These are phyloP conservation scores for Sylvilagus bachmani DNA, from an alignment of 2,113 vertebrate genomes.

Conservation along the genomic window DNA sequence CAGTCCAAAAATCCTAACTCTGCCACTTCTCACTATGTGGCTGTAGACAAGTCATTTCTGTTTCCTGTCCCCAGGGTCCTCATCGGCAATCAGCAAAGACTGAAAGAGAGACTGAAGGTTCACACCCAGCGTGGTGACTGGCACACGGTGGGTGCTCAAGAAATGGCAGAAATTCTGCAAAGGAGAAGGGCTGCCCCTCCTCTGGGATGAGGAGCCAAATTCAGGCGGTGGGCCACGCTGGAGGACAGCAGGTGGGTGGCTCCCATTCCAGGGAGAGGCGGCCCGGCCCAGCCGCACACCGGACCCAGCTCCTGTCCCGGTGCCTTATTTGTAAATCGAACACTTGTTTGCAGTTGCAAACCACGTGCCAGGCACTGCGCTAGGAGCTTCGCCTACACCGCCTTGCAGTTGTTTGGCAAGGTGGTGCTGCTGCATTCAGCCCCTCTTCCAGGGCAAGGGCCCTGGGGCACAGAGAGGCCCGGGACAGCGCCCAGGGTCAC, in stretches of 20 bases:
- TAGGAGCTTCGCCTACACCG: neutral
- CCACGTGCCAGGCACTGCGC: neutral
- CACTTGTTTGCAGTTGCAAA: neutral
- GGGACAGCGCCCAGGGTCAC: no score
- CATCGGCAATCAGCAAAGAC: neutral
- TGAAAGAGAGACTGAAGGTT: neutral
- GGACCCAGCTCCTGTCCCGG: no score
- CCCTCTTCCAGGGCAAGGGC: neutral
- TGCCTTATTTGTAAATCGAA: constrained; percentile 35
- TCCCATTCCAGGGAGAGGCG: neutral
- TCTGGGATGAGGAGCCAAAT: neutral
- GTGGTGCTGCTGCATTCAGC: neutral
- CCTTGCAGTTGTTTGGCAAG: neutral
- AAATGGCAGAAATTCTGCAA: neutral
- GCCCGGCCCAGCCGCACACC: no score
- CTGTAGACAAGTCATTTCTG: neutral
- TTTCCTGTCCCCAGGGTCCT: neutral
- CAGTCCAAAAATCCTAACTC: neutral
- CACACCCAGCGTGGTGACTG: neutral
- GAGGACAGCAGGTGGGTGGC: neutral
- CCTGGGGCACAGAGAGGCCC: neutral
- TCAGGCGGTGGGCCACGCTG: neutral
- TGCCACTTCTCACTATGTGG: neutral
- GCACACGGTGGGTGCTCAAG: neutral
- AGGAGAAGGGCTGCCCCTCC: neutral